These are phyloP conservation scores for Leptinotarsa undecemlineata DNA, from an alignment of 1,140 invertebrate genomes.

Conservation along the genomic window DNA sequence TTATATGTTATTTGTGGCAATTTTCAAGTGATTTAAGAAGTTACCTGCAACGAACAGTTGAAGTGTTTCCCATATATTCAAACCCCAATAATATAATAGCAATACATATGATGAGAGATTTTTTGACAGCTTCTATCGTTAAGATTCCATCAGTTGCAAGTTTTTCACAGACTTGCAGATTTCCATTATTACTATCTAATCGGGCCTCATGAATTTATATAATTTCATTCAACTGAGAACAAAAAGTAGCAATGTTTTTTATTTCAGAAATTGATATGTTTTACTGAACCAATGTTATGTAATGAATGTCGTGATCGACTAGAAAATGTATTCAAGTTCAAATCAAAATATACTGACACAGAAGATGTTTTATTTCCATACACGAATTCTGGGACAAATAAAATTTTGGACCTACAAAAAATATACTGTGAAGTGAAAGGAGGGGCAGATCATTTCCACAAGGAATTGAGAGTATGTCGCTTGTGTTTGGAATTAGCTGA, in stretches of 20 bases:
- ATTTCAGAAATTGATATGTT: not conserved
- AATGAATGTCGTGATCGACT: not conserved
- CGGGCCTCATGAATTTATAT: too few species aligned
- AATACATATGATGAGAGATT: too few species aligned
- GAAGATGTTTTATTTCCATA: constrained; percentile 1
- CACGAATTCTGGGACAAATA: not conserved
- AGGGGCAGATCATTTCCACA: not conserved
- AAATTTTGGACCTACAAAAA: not conserved
- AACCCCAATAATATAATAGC: too few species aligned
- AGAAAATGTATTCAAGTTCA: not conserved
- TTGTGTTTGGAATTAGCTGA: not conserved
- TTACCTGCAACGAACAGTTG: too few species aligned
- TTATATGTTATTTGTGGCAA: too few species aligned
- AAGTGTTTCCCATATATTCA: too few species aligned
- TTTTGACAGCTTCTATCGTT: too few species aligned
- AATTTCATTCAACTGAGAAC: too few species aligned
- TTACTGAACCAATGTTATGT: not conserved
- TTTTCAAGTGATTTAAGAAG: too few species aligned
- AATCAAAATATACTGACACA: not conserved
- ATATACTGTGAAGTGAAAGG: not conserved
- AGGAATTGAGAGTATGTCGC: not conserved
- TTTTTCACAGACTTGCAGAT: too few species aligned
- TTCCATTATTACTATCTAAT: too few species aligned
- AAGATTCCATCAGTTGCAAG: too few species aligned
- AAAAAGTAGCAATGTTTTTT: not conserved